Conservation (phyloP, 1,140 invertebrate species). For the Anagrus nilaparvatae region DNA sequence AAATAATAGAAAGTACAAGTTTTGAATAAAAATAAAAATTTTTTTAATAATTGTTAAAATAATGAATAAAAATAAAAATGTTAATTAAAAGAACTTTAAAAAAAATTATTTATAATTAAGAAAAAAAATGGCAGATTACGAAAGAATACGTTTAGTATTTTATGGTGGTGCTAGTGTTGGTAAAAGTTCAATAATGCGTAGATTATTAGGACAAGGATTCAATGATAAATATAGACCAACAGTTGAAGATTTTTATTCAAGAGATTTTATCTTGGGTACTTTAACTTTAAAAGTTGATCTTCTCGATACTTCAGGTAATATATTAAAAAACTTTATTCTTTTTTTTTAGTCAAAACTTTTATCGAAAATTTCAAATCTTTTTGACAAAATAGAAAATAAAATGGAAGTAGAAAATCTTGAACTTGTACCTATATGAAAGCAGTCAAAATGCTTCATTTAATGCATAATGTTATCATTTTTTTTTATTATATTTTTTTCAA, state of each 20-base stretch:
- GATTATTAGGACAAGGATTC: constrained; percentile 79
- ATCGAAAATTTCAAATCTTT: neutral
- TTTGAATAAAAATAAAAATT: no score
- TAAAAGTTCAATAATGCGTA: constrained; percentile 77
- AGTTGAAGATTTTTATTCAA: constrained; percentile 80
- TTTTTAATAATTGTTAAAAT: no score
- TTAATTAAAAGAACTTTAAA: no score
- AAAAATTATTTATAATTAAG: no score
- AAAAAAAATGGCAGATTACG: constrained; percentile 67
- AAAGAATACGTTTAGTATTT: constrained; percentile 75
- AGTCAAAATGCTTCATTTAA: no score
- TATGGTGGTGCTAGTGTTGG: constrained; percentile 75
- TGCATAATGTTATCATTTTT: no score
- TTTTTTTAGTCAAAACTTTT: neutral
- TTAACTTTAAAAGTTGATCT: constrained; percentile 77
- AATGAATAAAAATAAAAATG: no score
- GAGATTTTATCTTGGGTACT: constrained; percentile 70
- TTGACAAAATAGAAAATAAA: neutral
- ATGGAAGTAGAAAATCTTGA: neutral
- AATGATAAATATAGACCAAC: constrained; percentile 76
- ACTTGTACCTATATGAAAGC: neutral
- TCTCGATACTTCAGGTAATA: constrained; percentile 67
- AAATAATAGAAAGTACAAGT: no score
- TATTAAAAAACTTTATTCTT: neutral
- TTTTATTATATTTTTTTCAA: no score